These are phyloP conservation scores for Plotosus lineatus DNA, from an alignment of 2,113 vertebrate genomes.

Conservation along the genomic window DNA sequence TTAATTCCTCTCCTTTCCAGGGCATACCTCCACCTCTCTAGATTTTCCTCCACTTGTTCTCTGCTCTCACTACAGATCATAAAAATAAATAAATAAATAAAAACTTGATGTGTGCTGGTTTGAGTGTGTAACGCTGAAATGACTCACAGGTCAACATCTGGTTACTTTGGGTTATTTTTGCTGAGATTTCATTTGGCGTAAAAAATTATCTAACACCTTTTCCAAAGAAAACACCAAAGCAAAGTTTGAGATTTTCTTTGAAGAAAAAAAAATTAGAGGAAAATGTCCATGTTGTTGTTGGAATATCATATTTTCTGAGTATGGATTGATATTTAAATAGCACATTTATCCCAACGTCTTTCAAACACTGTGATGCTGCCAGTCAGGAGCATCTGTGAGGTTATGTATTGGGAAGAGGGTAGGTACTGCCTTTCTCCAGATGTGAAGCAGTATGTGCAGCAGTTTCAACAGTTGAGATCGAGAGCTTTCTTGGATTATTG, in stretches of 20 bases:
- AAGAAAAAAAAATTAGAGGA: background rate
- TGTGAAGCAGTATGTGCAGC: background rate
- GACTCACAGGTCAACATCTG: background rate
- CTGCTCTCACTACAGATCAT: too few relatives aligned
- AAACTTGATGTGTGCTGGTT: too few relatives aligned
- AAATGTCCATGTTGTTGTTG: background rate
- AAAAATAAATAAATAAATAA: too few relatives aligned
- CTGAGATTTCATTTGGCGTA: background rate
- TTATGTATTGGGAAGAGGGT: background rate
- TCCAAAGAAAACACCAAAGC: background rate
- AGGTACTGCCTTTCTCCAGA: background rate
- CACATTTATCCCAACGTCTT: background rate
- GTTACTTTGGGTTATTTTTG: background rate
- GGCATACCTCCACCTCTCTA: too few relatives aligned
- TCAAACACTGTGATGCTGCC: background rate
- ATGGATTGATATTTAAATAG: background rate
- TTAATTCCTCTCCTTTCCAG: too few relatives aligned
- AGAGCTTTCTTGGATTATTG: too few relatives aligned
- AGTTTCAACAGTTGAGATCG: background rate
- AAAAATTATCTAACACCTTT: background rate
- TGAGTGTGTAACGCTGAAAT: too few relatives aligned
- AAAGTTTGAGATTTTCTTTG: background rate
- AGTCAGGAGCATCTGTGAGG: background rate
- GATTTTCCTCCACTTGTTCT: too few relatives aligned
- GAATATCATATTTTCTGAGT: background rate